Evolutionary conservation across 2,797 vertebrate species (phyloP).

Genomic region (Trachurus trachurus): DNA sequence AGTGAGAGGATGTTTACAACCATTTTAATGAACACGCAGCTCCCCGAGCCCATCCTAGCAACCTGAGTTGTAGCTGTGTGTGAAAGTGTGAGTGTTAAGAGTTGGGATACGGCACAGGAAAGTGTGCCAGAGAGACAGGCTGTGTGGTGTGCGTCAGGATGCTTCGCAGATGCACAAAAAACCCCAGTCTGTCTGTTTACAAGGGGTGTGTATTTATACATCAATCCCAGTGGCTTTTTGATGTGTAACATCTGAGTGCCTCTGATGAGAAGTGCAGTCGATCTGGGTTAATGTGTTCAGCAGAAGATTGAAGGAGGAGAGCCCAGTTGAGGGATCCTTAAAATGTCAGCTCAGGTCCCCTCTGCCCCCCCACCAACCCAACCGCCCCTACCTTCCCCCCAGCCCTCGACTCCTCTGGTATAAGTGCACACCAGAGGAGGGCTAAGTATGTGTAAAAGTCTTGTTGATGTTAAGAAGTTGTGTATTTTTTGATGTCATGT

Average conservation of each 20-base stretch:
- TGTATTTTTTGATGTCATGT: constrained; percentile 43
- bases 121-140: constrained; percentile 22
- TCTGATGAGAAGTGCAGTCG: constrained; percentile 82
- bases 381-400: not conserved
- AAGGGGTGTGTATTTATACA: constrained; percentile 46
- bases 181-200: constrained; percentile 43
- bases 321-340: constrained; percentile 60
- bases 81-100: not conserved
- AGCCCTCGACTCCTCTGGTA: constrained; percentile 13
- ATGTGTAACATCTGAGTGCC: constrained; percentile 64
- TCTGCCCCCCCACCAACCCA: constrained; percentile 10
- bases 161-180: constrained; percentile 32
- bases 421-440: constrained; percentile 34
- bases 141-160: constrained; percentile 33
- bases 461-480: constrained; percentile 34
- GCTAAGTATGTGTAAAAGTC: constrained; percentile 20
- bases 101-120: not conserved
- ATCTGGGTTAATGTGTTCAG: constrained; percentile 76
- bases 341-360: constrained; percentile 55
- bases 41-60: constrained; percentile 38
- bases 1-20: constrained; percentile 30
- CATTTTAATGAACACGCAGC: constrained; percentile 39
- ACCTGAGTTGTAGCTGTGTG: constrained; percentile 31
- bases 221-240: constrained; percentile 27
- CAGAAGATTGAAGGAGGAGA: constrained; percentile 72